These are phyloP conservation scores for Eurois occulta DNA, from an alignment of 2,888 invertebrate genomes.

Conservation along the genomic window DNA sequence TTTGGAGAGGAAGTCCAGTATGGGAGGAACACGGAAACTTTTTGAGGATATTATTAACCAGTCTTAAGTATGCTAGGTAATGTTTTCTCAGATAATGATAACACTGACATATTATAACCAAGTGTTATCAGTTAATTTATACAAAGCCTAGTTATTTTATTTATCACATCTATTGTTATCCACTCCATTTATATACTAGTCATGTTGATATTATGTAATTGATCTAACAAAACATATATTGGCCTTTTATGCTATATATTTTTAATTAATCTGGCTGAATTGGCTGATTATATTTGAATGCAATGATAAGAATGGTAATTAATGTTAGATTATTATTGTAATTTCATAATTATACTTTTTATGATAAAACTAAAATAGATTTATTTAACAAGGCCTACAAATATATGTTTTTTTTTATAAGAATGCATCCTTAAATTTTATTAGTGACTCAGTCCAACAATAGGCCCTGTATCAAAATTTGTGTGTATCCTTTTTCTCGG, in stretches of 20 bases:
- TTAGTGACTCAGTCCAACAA: not conserved
- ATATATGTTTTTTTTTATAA: too few relatives aligned
- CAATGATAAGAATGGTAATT: slow-evolving; percentile 28
- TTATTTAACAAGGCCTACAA: not conserved
- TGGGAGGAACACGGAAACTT: not conserved
- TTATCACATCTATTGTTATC: slow-evolving; percentile 25
- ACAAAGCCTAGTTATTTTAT: slow-evolving; percentile 38
- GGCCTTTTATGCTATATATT: not conserved
- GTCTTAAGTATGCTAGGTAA: not conserved
- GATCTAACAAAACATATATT: slow-evolving; percentile 6
- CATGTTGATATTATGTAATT: slow-evolving; percentile 39
- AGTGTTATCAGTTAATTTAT: slow-evolving; percentile 43
- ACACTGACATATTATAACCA: slow-evolving; percentile 2
- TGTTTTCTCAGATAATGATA: slow-evolving; percentile 27
- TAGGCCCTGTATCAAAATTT: not conserved
- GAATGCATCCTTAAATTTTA: not conserved
- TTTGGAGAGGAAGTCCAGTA: not conserved
- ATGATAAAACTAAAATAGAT: not conserved
- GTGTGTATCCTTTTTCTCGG: not conserved
- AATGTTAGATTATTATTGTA: not conserved
- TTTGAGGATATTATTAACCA: slow-evolving; percentile 5
- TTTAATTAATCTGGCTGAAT: slow-evolving; percentile 17
- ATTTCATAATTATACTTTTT: not conserved
- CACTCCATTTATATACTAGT: not conserved
- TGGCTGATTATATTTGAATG: slow-evolving; percentile 5